These are phyloP conservation scores for Nematopogon swammerdamellus DNA, from an alignment of 2,888 invertebrate genomes.

Conservation along the genomic window DNA sequence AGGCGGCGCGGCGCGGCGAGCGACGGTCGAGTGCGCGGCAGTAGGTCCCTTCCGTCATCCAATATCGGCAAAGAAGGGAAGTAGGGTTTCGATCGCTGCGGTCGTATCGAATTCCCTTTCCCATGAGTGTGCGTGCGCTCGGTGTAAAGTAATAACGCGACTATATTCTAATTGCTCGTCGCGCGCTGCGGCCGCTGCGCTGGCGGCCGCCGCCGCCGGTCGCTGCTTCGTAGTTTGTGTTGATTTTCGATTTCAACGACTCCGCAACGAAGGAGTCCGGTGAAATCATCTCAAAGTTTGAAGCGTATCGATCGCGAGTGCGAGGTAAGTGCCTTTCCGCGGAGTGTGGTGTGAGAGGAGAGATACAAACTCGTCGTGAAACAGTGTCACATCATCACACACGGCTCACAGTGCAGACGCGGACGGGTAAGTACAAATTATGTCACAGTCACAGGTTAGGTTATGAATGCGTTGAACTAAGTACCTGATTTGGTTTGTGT, in stretches of 20 bases:
- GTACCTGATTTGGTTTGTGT: no score
- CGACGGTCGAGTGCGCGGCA: conserved; percentile 27
- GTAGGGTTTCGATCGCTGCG: conserved; percentile 55
- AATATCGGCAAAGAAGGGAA: conserved; percentile 55
- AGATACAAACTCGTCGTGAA: no score
- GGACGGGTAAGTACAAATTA: no score
- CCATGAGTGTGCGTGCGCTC: conserved; percentile 55
- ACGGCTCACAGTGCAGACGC: no score
- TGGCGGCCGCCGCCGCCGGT: conserved; percentile 4
- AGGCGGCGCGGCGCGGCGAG: no score
- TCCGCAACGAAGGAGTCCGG: neutral
- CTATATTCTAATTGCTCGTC: conserved; percentile 15
- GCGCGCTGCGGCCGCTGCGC: conserved; percentile 5
- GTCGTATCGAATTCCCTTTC: conserved; percentile 57
- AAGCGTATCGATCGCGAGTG: neutral
- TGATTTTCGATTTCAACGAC: no score
- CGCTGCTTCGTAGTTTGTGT: conserved; percentile 10
- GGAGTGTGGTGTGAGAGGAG: no score
- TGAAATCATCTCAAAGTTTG: neutral
- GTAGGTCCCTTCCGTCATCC: conserved; percentile 46
- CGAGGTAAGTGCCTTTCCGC: neutral
- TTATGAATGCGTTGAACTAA: no score
- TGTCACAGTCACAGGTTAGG: no score
- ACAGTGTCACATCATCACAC: no score
- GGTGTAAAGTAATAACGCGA: conserved; percentile 30